phyloP scores from a whole-genome alignment of 2,888 invertebrate genomes.

The Drosophila paranaensis region DNA sequence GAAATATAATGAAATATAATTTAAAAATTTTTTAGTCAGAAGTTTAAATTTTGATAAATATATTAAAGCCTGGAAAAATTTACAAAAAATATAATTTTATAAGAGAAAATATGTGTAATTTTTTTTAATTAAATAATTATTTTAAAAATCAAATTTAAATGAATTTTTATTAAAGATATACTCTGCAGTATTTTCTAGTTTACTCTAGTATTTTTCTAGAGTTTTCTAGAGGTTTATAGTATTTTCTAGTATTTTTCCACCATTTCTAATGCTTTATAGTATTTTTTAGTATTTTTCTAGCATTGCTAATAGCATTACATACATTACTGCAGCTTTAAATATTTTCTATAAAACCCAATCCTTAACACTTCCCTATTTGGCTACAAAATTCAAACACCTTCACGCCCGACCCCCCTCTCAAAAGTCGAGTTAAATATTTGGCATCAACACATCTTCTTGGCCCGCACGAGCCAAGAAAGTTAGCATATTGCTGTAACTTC shows the following conservation, averaged over 20 bases:
- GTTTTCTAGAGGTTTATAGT: background rate
- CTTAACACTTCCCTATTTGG: background rate
- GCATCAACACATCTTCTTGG: conserved; percentile 12
- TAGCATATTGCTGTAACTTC: conserved; percentile 1
- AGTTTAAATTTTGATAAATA: too few species aligned
- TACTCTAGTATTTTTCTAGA: too few species aligned
- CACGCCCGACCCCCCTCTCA: background rate
- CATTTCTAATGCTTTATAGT: background rate
- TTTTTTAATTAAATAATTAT: background rate
- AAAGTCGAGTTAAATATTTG: background rate
- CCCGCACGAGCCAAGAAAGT: background rate
- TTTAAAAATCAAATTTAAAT: background rate
- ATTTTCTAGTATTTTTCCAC: background rate
- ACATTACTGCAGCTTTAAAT: background rate
- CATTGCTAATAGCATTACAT: background rate
- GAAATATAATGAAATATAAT: background rate
- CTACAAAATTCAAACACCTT: background rate
- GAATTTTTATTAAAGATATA: background rate
- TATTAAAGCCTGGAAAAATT: too few species aligned
- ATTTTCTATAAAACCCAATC: background rate
- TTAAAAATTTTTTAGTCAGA: too few species aligned
- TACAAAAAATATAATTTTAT: too few species aligned
- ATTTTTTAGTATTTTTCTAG: background rate
- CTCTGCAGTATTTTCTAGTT: background rate
- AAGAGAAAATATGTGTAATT: too few species aligned